A percentile compares a stretch with the other conserved stretches of the same genome.
These are phyloP conservation scores for Anniella stebbinsi DNA, from an alignment of 2,797 vertebrate genomes.

Conservation along the genomic window DNA sequence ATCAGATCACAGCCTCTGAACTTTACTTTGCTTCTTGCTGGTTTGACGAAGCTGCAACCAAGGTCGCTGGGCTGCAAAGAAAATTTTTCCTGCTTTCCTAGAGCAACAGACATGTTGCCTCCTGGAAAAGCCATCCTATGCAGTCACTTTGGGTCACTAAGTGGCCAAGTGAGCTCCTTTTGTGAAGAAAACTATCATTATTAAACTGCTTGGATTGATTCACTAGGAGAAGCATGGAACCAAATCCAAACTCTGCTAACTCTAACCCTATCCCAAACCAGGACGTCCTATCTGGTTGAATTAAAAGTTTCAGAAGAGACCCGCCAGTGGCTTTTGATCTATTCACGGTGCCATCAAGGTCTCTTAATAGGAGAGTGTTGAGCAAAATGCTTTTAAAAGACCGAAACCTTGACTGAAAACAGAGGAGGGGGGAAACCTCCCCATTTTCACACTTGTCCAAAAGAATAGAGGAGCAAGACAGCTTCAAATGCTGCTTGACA, in stretches of 20 bases:
- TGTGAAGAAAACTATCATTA: not conserved
- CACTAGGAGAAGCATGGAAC: not conserved
- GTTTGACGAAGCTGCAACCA: not conserved
- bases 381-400: constrained; percentile 60
- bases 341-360: constrained; percentile 74
- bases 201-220: constrained; percentile 3
- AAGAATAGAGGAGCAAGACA: constrained; percentile 72
- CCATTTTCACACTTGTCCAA: constrained; percentile 77
- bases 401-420: constrained; percentile 57
- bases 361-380: constrained; percentile 70
- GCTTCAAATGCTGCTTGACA: constrained; percentile 75
- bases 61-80: not conserved
- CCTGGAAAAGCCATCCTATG: not conserved
- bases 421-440: constrained; percentile 40
- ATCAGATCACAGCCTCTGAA: not conserved
- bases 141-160: not conserved
- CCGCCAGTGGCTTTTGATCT: constrained; percentile 69
- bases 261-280: constrained; percentile 1
- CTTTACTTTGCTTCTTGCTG: not conserved
- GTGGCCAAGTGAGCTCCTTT: not conserved
- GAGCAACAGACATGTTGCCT: not conserved
- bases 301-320: constrained; percentile 66
- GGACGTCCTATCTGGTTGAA: constrained; percentile 54
- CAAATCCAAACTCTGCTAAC: constrained; percentile 6
- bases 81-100: not conserved